These are phyloP conservation scores for Labia minor DNA, from an alignment of 2,888 invertebrate genomes.

Conservation along the genomic window DNA sequence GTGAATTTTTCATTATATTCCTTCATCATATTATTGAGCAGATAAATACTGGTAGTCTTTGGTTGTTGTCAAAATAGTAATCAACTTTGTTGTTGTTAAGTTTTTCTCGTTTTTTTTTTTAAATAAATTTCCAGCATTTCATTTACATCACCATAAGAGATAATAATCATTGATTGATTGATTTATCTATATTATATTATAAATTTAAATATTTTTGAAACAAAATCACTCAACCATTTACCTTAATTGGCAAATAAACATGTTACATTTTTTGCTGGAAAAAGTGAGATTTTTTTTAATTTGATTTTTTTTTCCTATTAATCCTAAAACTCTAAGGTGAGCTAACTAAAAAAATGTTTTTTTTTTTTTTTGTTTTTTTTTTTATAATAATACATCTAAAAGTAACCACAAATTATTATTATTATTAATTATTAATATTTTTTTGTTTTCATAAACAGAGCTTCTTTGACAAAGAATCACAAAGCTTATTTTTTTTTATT, in stretches of 20 bases:
- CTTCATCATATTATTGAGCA: constrained; percentile 23
- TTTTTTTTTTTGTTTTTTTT: too few species aligned
- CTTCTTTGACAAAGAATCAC: constrained; percentile 23
- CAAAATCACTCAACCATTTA: constrained; percentile 5
- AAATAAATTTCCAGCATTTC: constrained; percentile 20
- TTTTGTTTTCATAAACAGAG: constrained; percentile 14
- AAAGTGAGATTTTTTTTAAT: not conserved
- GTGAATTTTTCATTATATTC: constrained; percentile 7
- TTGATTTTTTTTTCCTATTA: not conserved
- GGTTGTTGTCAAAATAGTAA: constrained; percentile 20
- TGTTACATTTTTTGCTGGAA: not conserved
- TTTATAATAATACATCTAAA: constrained; percentile 24
- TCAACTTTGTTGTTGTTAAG: constrained; percentile 14
- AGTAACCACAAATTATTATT: constrained; percentile 18
- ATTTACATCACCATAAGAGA: constrained; percentile 16
- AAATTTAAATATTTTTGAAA: too few species aligned
- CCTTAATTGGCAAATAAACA: constrained; percentile 15
- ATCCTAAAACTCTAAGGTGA: constrained; percentile 22
- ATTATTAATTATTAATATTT: too few species aligned
- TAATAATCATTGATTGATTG: constrained; percentile 16
- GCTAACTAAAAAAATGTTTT: constrained; percentile 25
- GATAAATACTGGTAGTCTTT: constrained; percentile 25
- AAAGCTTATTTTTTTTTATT: constrained; percentile 21
- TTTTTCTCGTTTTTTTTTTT: too few species aligned
- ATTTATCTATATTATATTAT: too few species aligned